Base-by-base conservation (phyloP, 2,797 vertebrate genomes). In the Sorex maritimensis region DNA sequence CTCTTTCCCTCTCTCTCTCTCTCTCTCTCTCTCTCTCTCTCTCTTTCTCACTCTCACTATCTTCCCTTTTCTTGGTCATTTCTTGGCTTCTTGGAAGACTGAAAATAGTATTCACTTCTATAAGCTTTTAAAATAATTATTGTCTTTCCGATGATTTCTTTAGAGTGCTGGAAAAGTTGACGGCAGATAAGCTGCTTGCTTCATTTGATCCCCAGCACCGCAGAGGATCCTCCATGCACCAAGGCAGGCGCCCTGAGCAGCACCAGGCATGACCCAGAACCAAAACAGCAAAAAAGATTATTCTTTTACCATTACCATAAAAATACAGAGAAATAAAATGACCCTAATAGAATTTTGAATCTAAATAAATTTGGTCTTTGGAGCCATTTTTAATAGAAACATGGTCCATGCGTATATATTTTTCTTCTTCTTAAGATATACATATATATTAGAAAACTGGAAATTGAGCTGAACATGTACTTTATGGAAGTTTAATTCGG, bases 281-380 rank as follows among this genome's bases (percentile, higher is more conserved):
- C 13, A 55, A 55, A 17, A 55, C 52, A 14, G 14, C 4, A 55
- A 55, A 55, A 55, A 55, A 55, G 52, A 3, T 55, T 55, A 44
- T 44, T 44, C 4, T 44, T 44, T 44, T 44, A 44, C 41, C 41
- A 55, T 55, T 55, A 55, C 52, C 52, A 55, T 55, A 55, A 55
- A 55, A 55, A 14, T 55, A 17, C 52, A 55, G 17, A 14, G 52
- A 55, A 55, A 55, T 55, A 55, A 55, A 46, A 77, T 30, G 86
- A 75, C 52, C 17, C 41, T 28, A 58, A 71, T 81, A 74, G 71
- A 91, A 94, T 7, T 7, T 91, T 21, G 38, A 86, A 46, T 89
- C 11, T 4, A 41, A 17, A 85, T 88, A 86, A 68, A 72, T 85
- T 67, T 88, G 34, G 21, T 82, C 90, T 23, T 13, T 83, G 52